phyloP scores from a whole-genome alignment of 2,113 vertebrate species.

The Micromys minutus region DNA sequence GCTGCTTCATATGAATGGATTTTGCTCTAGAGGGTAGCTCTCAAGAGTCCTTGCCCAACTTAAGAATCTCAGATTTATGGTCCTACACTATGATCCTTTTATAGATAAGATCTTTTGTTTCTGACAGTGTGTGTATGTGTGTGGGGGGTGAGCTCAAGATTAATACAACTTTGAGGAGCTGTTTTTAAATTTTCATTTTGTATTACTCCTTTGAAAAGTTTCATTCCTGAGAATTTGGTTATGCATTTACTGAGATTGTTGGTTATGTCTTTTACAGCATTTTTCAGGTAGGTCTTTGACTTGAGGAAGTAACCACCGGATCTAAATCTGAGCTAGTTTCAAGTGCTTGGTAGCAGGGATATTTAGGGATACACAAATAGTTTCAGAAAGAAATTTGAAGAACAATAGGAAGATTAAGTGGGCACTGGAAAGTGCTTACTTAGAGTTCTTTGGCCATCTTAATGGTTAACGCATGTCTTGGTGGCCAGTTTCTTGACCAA shows the following conservation, averaged over 20 bases:
- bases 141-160: neutral
- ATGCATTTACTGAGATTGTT: neutral
- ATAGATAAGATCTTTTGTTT: neutral
- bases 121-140: neutral
- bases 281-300: neutral
- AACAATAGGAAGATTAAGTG: neutral
- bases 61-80: neutral
- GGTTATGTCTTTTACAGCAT: neutral
- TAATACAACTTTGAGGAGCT: neutral
- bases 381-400: neutral
- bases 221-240: neutral
- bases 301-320: too few relatives aligned
- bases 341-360: neutral
- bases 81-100: neutral
- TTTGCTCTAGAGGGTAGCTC: neutral
- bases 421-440: neutral
- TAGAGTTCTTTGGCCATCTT: neutral
- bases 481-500: neutral
- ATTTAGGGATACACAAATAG: neutral
- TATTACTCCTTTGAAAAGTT: neutral
- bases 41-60: neutral
- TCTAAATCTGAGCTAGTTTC: neutral
- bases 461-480: neutral
- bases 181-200: slow-evolving; percentile 29
- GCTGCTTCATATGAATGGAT: neutral